Evolutionary conservation across 2,888 invertebrate species (phyloP), one percentile per base, ranked within the genome.

Genomic region (Fissipunctia ypsillon): DNA sequence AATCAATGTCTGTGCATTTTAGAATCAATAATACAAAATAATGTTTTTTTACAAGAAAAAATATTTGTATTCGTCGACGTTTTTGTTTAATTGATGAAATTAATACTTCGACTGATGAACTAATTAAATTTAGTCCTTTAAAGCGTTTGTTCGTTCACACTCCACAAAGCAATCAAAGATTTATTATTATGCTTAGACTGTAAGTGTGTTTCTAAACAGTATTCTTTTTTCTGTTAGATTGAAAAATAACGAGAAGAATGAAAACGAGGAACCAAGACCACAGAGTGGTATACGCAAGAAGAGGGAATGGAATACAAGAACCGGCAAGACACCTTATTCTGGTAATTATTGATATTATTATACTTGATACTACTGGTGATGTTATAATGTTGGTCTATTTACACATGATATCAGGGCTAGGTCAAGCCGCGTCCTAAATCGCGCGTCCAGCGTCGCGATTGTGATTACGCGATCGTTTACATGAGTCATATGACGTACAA

Each of bases 211-310:
- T 64, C 5, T n/a, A 10, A 75, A 56, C 9, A 14, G 4, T n/a
- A n/a, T 6, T 16, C 12, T 1, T 78, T 61, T 48, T 35, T 69
- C 35, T 84, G 83, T 31, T 76, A 95, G 95, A 74, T 87, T 89
- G 14, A 87, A 80, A 52, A 92, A 88, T 71, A 41, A 76, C 0
- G 94, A 95, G 65, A 91, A 90, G 31, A 92, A 91, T 74, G 94
- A 95, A 74, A 91, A 91, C 22, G 94, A 93, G 0, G 93, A 93
- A 14, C 65, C 80, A 2, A 83, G 78, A 69, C 66, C 88, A 4
- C 73, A 83, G 10, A 89, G 89, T 63, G 90, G 90, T 3, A 86
- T 92, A 12, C 90, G 93, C 0, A 93, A 91, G 65, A 94, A 91
- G 68, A 90, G 90, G 64, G 93, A 94, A 60, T 93, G 91, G 90